Percentiles rank a stretch among this genome's conserved stretches.
Evolutionary conservation across 2,113 vertebrate species (phyloP).

Genomic region (Podocnemis expansa): DNA sequence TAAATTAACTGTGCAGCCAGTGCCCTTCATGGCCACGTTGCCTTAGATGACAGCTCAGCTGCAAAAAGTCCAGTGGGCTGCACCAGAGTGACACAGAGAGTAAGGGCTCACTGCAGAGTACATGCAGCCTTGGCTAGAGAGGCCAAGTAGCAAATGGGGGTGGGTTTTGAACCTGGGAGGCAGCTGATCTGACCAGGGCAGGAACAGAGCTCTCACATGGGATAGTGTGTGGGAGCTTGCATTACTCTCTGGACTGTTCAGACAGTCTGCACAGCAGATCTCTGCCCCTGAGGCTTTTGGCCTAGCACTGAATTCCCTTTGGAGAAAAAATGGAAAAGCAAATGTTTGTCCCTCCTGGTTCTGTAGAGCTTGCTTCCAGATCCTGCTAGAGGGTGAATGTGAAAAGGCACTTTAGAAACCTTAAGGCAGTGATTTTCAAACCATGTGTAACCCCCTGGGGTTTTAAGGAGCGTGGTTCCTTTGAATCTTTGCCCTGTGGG

Average conservation of each 20-base stretch:
- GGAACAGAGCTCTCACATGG: background rate
- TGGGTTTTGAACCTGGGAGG: background rate
- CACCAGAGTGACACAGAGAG: background rate
- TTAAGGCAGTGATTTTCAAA: no score
- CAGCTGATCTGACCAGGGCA: background rate
- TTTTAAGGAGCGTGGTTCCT: no score
- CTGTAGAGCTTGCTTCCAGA: fast-evolving
- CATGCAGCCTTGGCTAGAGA: background rate
- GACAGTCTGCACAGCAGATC: background rate
- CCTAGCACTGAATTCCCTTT: background rate
- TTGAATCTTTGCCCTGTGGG: no score
- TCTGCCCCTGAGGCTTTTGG: background rate
- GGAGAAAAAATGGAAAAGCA: background rate
- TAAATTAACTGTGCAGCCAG: background rate
- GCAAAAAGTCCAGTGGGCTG: background rate
- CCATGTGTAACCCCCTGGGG: no score
- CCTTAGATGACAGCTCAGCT: background rate
- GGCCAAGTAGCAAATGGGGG: background rate
- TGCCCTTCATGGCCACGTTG: background rate
- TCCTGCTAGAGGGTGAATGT: background rate
- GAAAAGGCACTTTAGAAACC: background rate
- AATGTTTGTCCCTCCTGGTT: background rate
- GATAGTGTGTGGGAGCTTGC: background rate
- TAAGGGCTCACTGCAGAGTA: background rate
- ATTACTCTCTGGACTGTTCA: background rate